A percentile compares a stretch with the other conserved stretches of the same genome.
phyloP scores from a whole-genome alignment of 1,140 invertebrate species.

The Drosophila yakuba region DNA sequence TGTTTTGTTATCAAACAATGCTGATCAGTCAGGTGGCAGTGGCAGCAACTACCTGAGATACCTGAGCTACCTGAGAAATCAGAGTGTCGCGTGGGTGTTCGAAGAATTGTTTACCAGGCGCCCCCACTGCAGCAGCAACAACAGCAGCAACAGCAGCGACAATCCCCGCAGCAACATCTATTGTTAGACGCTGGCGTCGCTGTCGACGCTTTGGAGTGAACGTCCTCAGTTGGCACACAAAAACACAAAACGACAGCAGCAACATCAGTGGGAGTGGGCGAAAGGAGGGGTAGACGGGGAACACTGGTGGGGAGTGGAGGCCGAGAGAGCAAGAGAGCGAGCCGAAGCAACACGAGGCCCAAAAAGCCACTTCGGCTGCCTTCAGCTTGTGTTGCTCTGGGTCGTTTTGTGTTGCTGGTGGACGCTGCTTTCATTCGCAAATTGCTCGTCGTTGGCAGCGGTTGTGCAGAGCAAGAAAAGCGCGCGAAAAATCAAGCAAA shows the following conservation, averaged over 20 bases:
- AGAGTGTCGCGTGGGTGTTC: constrained; percentile 72
- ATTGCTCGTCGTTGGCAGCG: constrained; percentile 82
- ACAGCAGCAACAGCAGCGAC: constrained; percentile 28
- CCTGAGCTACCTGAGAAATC: constrained; percentile 44
- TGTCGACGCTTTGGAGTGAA: constrained; percentile 74
- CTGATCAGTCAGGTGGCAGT: constrained; percentile 80
- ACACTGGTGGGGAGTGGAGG: too few species aligned
- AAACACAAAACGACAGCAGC: constrained; percentile 52
- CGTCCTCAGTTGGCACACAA: constrained; percentile 84
- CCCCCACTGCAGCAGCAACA: constrained; percentile 55
- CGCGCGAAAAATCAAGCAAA: constrained; percentile 60
- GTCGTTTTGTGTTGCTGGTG: constrained; percentile 23
- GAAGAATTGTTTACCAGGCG: constrained; percentile 78
- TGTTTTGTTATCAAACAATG: constrained; percentile 77
- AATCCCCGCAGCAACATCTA: constrained; percentile 46
- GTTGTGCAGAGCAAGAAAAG: constrained; percentile 68
- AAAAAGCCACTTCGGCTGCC: constrained; percentile 26
- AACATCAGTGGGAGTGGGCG: constrained; percentile 2
- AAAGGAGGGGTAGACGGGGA: neutral
- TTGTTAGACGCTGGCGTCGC: constrained; percentile 71
- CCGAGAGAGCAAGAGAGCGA: neutral
- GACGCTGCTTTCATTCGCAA: constrained; percentile 82
- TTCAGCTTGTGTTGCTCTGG: constrained; percentile 9
- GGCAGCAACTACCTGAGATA: constrained; percentile 70
- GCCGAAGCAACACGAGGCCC: constrained; percentile 12